Conservation (phyloP, 2,888 invertebrate species). For the Sinhomidia bicolor region DNA sequence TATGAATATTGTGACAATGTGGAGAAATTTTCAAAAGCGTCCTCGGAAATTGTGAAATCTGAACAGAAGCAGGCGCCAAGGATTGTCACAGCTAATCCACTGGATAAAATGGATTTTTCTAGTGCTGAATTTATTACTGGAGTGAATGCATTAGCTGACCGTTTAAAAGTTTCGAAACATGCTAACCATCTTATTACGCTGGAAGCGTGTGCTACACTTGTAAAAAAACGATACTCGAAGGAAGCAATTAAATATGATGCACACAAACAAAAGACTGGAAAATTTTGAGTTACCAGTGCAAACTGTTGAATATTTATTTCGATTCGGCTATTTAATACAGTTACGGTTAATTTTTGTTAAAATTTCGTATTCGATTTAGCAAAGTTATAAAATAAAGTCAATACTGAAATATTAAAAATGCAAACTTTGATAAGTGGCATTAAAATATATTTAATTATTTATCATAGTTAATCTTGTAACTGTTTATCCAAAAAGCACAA, state of each 20-base stretch:
- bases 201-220: conserved; percentile 86
- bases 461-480: no score
- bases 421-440: no score
- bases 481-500: not conserved
- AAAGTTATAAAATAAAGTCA: no score
- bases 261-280: conserved; percentile 79
- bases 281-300: no score
- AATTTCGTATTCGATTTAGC: no score
- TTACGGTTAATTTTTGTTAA: no score
- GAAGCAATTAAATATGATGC: conserved; percentile 85
- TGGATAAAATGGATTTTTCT: conserved; percentile 92
- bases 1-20: conserved; percentile 91
- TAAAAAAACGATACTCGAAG: conserved; percentile 84
- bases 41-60: conserved; percentile 85
- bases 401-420: no score
- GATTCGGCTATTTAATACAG: no score
- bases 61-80: conserved; percentile 86
- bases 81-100: conserved; percentile 90
- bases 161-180: conserved; percentile 91
- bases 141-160: conserved; percentile 89
- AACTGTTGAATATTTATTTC: no score
- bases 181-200: conserved; percentile 90
- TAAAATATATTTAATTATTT: no score
- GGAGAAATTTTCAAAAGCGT: conserved; percentile 87
- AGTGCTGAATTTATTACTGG: conserved; percentile 92